Percentiles rank a stretch among this genome's conserved stretches.
These are phyloP conservation scores for Glaucopsyche alexis DNA, from an alignment of 2,888 invertebrate genomes.

Conservation along the genomic window DNA sequence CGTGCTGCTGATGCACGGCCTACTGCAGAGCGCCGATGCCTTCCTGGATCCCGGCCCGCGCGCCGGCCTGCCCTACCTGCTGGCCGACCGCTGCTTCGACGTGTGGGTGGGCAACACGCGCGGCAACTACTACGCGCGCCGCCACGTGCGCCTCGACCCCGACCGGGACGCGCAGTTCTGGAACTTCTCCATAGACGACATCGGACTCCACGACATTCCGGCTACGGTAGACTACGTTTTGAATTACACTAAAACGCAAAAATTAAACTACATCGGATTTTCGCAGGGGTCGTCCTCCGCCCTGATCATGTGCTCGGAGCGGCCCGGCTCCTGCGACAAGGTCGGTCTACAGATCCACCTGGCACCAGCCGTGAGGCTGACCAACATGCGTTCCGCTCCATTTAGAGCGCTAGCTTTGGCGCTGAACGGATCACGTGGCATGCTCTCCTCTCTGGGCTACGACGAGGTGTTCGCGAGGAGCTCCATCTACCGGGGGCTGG, in stretches of 20 bases:
- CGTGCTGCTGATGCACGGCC: slow-evolving; percentile 61
- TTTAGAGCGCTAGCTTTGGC: background rate
- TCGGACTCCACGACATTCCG: slow-evolving; percentile 83
- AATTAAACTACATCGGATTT: slow-evolving; percentile 83
- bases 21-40: slow-evolving; percentile 57
- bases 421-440: background rate
- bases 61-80: slow-evolving; percentile 48
- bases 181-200: slow-evolving; percentile 83
- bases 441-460: background rate
- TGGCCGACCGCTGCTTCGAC: slow-evolving; percentile 49
- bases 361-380: slow-evolving; percentile 58
- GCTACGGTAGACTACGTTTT: slow-evolving; percentile 68
- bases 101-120: slow-evolving; percentile 62
- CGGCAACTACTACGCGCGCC: slow-evolving; percentile 79
- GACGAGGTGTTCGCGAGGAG: slow-evolving; percentile 10
- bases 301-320: slow-evolving; percentile 70
- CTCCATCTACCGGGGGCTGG: background rate
- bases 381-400: background rate
- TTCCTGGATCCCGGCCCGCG: slow-evolving; percentile 59
- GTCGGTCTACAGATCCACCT: slow-evolving; percentile 73
- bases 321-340: slow-evolving; percentile 77
- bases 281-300: slow-evolving; percentile 81
- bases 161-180: slow-evolving; percentile 59
- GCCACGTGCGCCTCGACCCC: slow-evolving; percentile 64
- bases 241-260: slow-evolving; percentile 62